Evolutionary conservation across 2,113 vertebrate genomes (phyloP).

Genomic region (Dasyprocta punctata): DNA sequence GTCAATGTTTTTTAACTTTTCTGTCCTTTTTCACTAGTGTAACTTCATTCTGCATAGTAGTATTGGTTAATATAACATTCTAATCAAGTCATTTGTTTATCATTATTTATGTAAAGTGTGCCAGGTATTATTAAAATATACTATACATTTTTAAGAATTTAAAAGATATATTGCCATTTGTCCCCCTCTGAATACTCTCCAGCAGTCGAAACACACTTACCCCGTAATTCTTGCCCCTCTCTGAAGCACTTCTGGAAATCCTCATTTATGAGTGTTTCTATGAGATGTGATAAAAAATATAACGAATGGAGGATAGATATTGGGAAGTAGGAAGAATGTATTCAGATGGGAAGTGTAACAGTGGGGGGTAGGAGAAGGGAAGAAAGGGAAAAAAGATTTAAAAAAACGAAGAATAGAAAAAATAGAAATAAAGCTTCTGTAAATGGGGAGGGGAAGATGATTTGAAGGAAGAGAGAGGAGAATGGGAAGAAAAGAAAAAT

Average conservation of each 20-base stretch:
- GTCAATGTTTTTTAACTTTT: slow-evolving; percentile 31
- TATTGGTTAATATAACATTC: neutral
- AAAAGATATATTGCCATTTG: neutral
- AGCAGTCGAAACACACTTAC: neutral
- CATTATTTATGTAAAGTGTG: neutral
- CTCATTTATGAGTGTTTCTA: neutral
- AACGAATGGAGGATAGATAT: no score
- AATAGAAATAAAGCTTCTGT: no score
- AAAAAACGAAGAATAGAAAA: no score
- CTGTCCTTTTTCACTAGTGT: slow-evolving; percentile 33
- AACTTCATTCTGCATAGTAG: slow-evolving; percentile 2
- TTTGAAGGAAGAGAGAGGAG: no score
- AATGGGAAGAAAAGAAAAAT: no score
- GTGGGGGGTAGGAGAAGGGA: no score
- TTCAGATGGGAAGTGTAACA: no score
- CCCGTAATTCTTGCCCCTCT: neutral
- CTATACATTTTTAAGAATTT: neutral
- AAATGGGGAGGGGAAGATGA: no score
- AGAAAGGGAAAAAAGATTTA: no score
- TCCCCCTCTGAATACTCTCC: neutral
- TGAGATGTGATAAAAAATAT: no score
- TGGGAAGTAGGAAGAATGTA: no score
- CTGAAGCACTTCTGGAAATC: neutral
- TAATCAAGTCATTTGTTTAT: slow-evolving; percentile 25
- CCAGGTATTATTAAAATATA: neutral